Conservation (phyloP, 92 coral and sea anemone genomes). For the Porites divaricata region DNA sequence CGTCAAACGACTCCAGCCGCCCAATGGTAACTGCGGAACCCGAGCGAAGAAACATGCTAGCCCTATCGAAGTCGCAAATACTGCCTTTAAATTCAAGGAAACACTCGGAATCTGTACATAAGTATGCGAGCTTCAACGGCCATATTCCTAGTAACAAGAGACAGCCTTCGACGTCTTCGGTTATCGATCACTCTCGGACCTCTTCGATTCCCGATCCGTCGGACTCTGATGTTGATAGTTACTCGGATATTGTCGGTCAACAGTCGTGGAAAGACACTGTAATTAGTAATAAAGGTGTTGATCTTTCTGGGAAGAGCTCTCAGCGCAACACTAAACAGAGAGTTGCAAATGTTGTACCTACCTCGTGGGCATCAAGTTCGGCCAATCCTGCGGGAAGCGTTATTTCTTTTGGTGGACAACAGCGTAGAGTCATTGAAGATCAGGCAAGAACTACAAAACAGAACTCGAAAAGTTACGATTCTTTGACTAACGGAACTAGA, state of each 20-base stretch:
- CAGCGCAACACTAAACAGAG: neutral
- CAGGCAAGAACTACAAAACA: slow-evolving; percentile 15
- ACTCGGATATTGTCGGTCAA: slow-evolving; percentile 79
- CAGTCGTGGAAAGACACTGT: slow-evolving; percentile 28
- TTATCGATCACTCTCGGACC: slow-evolving; percentile 59
- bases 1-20: slow-evolving; percentile 6
- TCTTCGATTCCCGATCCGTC: slow-evolving; percentile 48
- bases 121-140: slow-evolving; percentile 35
- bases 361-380: slow-evolving; percentile 21
- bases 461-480: neutral
- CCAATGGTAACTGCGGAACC: slow-evolving; percentile 35
- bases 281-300: neutral
- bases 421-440: slow-evolving; percentile 11
- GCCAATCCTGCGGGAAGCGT: slow-evolving; percentile 17
- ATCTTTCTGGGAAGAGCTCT: neutral
- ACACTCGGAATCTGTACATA: neutral
- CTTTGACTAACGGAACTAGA: slow-evolving; percentile 14
- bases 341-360: neutral
- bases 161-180: slow-evolving; percentile 41
- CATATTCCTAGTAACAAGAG: slow-evolving; percentile 9
- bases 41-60: slow-evolving; percentile 24
- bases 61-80: slow-evolving; percentile 29
- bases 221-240: slow-evolving; percentile 80
- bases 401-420: neutral
- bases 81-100: slow-evolving; percentile 6